Evolutionary conservation across 2,113 vertebrate genomes (phyloP).

Genomic region (Telmatochromis sp.): DNA sequence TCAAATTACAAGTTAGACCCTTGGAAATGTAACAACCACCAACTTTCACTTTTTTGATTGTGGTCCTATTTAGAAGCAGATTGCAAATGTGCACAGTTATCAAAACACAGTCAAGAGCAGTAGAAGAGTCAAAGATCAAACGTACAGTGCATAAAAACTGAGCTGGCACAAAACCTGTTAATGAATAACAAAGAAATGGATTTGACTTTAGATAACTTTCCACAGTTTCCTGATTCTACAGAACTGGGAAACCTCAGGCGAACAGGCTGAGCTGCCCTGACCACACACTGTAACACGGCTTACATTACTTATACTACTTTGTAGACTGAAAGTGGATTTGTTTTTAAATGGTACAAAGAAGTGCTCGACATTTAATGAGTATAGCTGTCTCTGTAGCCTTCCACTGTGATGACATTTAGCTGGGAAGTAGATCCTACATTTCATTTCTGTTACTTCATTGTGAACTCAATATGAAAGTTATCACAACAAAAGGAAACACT

Average conservation of each 20-base stretch:
- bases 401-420: neutral
- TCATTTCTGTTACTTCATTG: neutral
- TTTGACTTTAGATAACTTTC: neutral
- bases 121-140: neutral
- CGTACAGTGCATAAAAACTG: neutral
- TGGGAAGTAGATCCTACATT: neutral
- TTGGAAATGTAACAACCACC: neutral
- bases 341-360: neutral
- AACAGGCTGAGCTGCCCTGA: neutral
- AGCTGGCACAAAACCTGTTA: neutral
- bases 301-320: neutral
- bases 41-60: neutral
- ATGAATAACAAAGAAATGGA: neutral
- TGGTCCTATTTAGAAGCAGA: neutral
- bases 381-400: neutral
- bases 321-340: neutral
- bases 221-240: neutral
- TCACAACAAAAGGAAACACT: neutral
- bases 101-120: neutral
- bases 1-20: neutral
- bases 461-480: neutral
- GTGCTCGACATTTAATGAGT: neutral
- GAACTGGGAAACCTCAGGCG: neutral
- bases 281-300: neutral
- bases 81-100: neutral